Conservation (phyloP, 2,113 vertebrate genomes). For the Calyptommatus sinebrachiatus region DNA sequence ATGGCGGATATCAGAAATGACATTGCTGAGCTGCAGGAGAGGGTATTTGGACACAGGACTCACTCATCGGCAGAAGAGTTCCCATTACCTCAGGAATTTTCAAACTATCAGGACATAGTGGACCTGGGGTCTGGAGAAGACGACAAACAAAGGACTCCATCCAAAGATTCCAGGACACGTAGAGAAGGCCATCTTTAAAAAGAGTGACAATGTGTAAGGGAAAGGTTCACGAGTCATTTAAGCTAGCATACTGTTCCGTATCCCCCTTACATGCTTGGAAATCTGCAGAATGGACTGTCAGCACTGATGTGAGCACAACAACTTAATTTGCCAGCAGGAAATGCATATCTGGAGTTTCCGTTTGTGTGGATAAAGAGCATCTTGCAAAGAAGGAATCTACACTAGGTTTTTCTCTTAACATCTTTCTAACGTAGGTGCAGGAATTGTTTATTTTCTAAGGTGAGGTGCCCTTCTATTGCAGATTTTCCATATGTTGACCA, state of each 20-base stretch:
- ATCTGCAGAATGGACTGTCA: background rate
- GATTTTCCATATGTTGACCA: too few relatives aligned
- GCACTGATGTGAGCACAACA: background rate
- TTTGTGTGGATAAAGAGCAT: background rate
- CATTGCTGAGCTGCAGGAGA: slow-evolving; percentile 89
- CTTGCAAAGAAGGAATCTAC: background rate
- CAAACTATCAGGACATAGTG: slow-evolving; percentile 78
- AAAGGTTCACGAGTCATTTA: slow-evolving; percentile 15
- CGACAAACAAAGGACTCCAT: slow-evolving; percentile 68
- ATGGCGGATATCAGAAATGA: slow-evolving; percentile 96
- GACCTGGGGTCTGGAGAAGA: slow-evolving; percentile 91
- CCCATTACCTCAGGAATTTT: slow-evolving; percentile 80
- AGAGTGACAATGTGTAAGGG: slow-evolving; percentile 12
- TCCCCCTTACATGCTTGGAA: background rate
- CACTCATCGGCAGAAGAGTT: slow-evolving; percentile 82
- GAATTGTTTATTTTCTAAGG: background rate
- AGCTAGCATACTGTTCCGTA: slow-evolving; percentile 6
- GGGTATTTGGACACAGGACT: slow-evolving; percentile 81
- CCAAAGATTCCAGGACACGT: slow-evolving; percentile 71
- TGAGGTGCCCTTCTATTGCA: background rate
- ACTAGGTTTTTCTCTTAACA: background rate
- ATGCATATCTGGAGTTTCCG: background rate
- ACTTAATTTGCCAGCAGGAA: background rate
- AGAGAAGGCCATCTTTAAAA: slow-evolving; percentile 71
- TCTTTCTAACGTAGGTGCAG: background rate